Evolutionary conservation across 2,113 vertebrate species (phyloP).

Genomic region (Scolopax mira): DNA sequence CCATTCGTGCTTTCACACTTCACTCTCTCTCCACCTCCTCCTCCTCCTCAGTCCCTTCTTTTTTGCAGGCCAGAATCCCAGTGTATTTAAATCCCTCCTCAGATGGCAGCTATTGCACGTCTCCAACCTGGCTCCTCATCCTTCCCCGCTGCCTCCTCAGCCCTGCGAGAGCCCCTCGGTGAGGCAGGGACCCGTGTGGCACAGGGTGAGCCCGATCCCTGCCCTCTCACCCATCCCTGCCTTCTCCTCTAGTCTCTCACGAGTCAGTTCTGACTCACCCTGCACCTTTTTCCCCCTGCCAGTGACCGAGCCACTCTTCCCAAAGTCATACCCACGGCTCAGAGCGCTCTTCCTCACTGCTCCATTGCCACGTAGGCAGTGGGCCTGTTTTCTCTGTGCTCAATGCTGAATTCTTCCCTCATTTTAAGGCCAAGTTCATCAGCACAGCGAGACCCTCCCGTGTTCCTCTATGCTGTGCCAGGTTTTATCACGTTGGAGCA

Average conservation of each 20-base stretch:
- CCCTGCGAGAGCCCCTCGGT: rapidly evolving
- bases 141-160: rapidly evolving
- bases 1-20: neutral
- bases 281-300: neutral
- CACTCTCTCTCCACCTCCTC: neutral
- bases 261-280: neutral
- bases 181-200: neutral
- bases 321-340: neutral
- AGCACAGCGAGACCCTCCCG: neutral
- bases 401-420: neutral
- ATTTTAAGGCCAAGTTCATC: neutral
- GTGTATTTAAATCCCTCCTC: neutral
- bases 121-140: rapidly evolving
- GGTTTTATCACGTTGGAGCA: neutral
- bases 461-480: neutral
- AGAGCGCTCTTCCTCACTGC: rapidly evolving
- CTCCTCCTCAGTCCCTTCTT: neutral
- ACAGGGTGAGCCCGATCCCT: neutral
- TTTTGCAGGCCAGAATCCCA: neutral
- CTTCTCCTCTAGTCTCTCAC: neutral
- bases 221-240: neutral
- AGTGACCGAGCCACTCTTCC: neutral
- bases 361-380: neutral
- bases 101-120: neutral
- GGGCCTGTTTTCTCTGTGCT: neutral